phyloP scores from a whole-genome alignment of 2,888 invertebrate species.

The Opisthograptis luteolata region DNA sequence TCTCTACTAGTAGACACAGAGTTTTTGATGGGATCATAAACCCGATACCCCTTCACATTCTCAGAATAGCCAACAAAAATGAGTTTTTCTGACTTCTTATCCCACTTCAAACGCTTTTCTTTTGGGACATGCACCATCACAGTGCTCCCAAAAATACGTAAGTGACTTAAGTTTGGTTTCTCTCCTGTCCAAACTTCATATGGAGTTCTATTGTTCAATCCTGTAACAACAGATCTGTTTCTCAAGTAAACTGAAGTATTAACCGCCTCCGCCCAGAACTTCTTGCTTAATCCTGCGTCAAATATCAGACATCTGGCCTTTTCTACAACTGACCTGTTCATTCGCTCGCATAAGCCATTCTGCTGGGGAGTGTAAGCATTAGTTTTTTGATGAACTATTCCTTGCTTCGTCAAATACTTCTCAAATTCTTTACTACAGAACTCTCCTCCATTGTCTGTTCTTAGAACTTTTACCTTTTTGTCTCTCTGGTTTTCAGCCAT shows the following conservation, averaged over 20 bases:
- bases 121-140: constrained; percentile 22
- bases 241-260: constrained; percentile 26
- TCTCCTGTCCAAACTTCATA: constrained; percentile 26
- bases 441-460: constrained; percentile 18
- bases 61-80: constrained; percentile 12
- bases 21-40: no score
- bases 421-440: constrained; percentile 8
- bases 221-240: constrained; percentile 12
- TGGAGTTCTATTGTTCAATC: constrained; percentile 20
- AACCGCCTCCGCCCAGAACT: constrained; percentile 21
- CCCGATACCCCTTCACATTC: no score
- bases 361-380: constrained; percentile 27
- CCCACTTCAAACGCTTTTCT: constrained; percentile 33
- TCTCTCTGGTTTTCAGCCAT: constrained; percentile 27
- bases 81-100: constrained; percentile 18
- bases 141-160: background rate
- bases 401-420: background rate
- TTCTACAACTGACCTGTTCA: constrained; percentile 24
- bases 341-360: constrained; percentile 25
- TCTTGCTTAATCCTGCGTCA: constrained; percentile 17
- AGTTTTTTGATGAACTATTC: constrained; percentile 23
- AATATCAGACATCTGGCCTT: constrained; percentile 25
- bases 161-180: constrained; percentile 31
- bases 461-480: constrained; percentile 26
- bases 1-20: no score